Base-by-base conservation (phyloP, 2,113 vertebrate species). In the Peromyscus californicus region DNA sequence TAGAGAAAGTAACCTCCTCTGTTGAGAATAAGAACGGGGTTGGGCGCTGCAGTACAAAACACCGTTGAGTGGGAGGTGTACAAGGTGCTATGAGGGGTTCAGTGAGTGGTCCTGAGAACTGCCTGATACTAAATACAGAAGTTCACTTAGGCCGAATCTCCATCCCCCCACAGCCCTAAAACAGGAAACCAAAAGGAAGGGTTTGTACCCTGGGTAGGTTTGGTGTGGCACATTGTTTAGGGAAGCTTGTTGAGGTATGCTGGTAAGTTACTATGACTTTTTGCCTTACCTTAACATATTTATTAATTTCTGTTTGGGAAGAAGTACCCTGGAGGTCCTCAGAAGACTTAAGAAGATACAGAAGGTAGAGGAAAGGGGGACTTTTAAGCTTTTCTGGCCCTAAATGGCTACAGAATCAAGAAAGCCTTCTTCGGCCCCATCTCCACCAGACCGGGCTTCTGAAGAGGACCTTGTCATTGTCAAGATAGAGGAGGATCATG, bases 401-500 rank as follows among this genome's bases (percentile, higher is more conserved):
- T 96, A 94, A 94, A 98, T 98, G 98, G 98, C 98, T 89, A 31
- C 96, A 91, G 95, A 97, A 90, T 76, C 96, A 76, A 96, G 96
- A 61, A 97, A 96, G 36, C 69, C 54, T 33, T 91, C 67, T 29
- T 89, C 65, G 78, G 89, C 75, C 69, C 63, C 86, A 8, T 96
- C 96, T 86, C 93, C 94, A 51, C 86, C 75, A 91, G 75, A 45
- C 69, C 98, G 84, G 31, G 51, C 91, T 88, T 94, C 96, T 61
- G 98, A 98, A 65, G 97, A 97, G 74, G 98, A 97, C 57, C 97
- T 98, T 42, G 95, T 98, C 7, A 98, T 98, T 2, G 91, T 98
- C 93, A 98, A 98, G 89, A 95, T 98, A 42, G 98, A 98, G 85
- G 97, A 98, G 74, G 98, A 98, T 84, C 97, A 96, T 51, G 95